Evolutionary conservation across 92 coral and sea anemone genomes (phyloP).

Genomic region (Umimayanthus kanabou): DNA sequence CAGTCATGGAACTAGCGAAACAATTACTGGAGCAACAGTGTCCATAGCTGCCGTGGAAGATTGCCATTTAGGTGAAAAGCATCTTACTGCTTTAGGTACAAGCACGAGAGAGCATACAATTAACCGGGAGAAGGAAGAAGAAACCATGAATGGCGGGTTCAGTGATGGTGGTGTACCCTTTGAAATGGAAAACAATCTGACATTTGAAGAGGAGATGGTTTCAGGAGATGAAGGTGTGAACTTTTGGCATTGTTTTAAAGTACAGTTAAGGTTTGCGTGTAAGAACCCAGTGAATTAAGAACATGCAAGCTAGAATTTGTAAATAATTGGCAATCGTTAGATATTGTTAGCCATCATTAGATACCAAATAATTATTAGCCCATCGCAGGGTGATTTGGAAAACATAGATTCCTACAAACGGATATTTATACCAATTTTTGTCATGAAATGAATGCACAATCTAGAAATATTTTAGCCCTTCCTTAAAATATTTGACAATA

Average conservation of each 20-base stretch:
- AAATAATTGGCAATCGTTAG: no score
- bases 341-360: no score
- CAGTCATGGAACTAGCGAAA: not conserved
- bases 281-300: no score
- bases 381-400: not conserved
- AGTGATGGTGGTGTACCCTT: not conserved
- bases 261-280: no score
- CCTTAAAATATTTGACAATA: not conserved
- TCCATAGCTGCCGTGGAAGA: no score
- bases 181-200: not conserved
- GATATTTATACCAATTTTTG: no score
- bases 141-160: not conserved
- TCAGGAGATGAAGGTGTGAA: constrained; percentile 16
- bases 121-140: no score
- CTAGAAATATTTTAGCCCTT: not conserved
- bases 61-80: not conserved
- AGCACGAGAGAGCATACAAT: not conserved
- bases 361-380: not conserved
- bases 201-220: constrained; percentile 14
- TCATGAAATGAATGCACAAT: no score
- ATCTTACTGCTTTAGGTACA: not conserved
- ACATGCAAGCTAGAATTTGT: no score
- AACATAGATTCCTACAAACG: no score
- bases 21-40: not conserved
- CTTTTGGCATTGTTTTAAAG: not conserved